A percentile compares a stretch with the other conserved stretches of the same genome.
Evolutionary conservation across 2,797 vertebrate genomes (phyloP).

Genomic region (Toxotes lorentzi): DNA sequence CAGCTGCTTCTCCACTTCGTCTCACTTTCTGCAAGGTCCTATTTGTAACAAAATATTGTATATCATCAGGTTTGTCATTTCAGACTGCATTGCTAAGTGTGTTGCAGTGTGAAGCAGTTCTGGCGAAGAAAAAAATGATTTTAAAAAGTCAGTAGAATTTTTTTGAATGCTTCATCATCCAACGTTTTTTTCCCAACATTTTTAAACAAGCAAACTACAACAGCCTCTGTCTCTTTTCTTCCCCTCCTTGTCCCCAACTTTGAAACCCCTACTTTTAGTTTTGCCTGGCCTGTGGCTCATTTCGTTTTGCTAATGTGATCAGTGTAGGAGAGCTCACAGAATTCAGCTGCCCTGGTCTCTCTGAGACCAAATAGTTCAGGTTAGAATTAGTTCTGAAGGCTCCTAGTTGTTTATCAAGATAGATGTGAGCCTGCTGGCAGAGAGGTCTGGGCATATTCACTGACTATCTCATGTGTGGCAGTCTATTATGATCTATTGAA

Average conservation of each 20-base stretch:
- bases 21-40: not conserved
- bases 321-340: slow-evolving; percentile 12
- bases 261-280: not conserved
- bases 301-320: slow-evolving; percentile 48
- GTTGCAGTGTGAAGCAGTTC: no score
- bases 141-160: no score
- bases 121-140: no score
- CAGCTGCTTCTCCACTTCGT: not conserved
- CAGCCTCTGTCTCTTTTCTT: not conserved
- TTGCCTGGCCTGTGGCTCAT: slow-evolving; percentile 2
- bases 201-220: no score
- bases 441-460: not conserved
- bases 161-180: no score
- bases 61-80: no score
- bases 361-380: not conserved
- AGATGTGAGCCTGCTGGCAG: no score
- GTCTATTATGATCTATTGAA: slow-evolving; percentile 5
- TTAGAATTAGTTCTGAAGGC: not conserved
- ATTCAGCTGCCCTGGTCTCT: not conserved
- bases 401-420: no score
- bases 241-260: no score
- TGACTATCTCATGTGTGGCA: not conserved
- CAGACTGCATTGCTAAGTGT: not conserved
- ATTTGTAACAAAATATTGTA: not conserved
- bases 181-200: no score